These are phyloP conservation scores for Sphaerodactylus townsendi DNA, from an alignment of 2,113 vertebrate species.

Conservation along the genomic window DNA sequence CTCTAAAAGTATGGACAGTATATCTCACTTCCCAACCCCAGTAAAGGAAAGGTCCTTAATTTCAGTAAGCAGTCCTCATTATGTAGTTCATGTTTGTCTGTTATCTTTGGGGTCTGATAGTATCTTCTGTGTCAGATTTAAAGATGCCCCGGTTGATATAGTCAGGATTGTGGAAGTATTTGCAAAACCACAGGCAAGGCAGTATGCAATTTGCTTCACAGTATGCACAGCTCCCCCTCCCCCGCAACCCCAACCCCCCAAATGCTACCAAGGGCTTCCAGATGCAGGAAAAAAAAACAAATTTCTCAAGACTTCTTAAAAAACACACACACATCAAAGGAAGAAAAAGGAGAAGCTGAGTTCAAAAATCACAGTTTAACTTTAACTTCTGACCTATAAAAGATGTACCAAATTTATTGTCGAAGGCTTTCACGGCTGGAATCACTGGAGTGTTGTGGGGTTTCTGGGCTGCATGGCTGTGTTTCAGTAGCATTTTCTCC, in stretches of 20 bases:
- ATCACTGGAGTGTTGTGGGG: too few relatives aligned
- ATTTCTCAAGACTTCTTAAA: background rate
- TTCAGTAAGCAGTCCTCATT: background rate
- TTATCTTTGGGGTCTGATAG: background rate
- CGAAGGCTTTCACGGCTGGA: too few relatives aligned
- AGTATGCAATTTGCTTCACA: background rate
- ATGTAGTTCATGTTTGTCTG: background rate
- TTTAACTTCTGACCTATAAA: background rate
- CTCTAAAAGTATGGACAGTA: background rate
- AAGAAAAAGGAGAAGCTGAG: background rate
- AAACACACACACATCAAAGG: background rate
- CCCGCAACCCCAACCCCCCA: too few relatives aligned
- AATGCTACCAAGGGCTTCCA: slow-evolving; percentile 27
- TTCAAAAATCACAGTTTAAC: background rate
- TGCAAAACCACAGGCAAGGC: slow-evolving; percentile 24
- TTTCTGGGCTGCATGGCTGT: too few relatives aligned
- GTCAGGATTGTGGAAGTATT: slow-evolving; percentile 7
- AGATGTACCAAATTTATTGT: too few relatives aligned
- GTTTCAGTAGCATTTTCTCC: too few relatives aligned
- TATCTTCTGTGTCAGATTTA: background rate
- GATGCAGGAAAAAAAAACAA: background rate
- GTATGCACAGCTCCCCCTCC: slow-evolving; percentile 27
- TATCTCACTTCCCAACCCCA: slow-evolving; percentile 35
- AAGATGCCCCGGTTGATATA: slow-evolving; percentile 40
- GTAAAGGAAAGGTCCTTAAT: slow-evolving; percentile 7